Conservation (phyloP, 1,140 invertebrate species). For the Helicoverpa armigera region DNA sequence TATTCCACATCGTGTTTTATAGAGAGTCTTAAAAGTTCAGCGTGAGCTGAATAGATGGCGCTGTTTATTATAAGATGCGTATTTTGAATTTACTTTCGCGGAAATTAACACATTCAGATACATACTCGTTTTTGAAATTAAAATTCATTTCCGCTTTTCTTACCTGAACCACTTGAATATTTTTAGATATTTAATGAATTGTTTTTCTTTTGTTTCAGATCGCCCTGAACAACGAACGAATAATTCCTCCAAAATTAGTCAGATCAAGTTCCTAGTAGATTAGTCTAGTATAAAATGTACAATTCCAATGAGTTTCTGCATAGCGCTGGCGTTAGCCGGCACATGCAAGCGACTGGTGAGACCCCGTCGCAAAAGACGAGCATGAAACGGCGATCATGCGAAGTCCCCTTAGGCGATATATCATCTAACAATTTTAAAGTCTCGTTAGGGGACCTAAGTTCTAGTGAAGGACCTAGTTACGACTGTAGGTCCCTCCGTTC, state of each 20-base stretch:
- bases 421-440: conserved; percentile 82
- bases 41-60: no score
- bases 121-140: no score
- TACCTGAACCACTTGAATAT: no score
- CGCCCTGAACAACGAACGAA: conserved; percentile 66
- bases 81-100: no score
- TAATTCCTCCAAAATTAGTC: conserved; percentile 81
- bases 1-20: no score
- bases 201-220: conserved; percentile 78
- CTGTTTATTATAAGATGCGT: no score
- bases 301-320: conserved; percentile 83
- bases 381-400: conserved; percentile 81
- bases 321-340: conserved; percentile 80
- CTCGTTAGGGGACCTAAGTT: conserved; percentile 74
- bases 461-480: conserved; percentile 72
- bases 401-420: conserved; percentile 81
- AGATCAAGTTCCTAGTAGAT: conserved; percentile 79
- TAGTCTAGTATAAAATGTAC: conserved; percentile 77
- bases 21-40: no score
- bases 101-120: no score
- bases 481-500: conserved; percentile 77
- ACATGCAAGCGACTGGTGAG: conserved; percentile 82
- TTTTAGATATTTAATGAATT: background rate
- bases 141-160: no score
- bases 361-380: conserved; percentile 80